Evolutionary conservation across 2,113 vertebrate species (phyloP), one percentile per base, ranked within the genome.

Genomic region (Aegotheles bennettii): DNA sequence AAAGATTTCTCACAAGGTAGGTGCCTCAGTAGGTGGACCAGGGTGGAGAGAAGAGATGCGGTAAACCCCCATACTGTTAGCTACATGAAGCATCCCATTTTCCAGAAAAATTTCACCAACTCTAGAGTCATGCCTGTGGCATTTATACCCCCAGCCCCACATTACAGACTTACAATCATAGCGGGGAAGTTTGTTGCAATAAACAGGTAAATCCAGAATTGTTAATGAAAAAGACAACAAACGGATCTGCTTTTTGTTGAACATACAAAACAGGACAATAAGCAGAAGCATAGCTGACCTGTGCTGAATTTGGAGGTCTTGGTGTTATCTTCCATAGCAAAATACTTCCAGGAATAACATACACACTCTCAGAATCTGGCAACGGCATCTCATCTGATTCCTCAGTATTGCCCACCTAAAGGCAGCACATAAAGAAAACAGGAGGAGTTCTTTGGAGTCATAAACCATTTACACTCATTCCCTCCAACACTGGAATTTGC

Each of bases 291-390:
- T 4, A 63, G 20, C 97, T 96, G 65, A 99, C 99, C 99, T 99
- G 98, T 45, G 98, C 96, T 6, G 99, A 99, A 92, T 99, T 99
- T 16, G 98, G 97, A n/a, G 99, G 99, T 80, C 99, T 98, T 10
- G 99, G 99, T 21, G 98, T 98, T 97, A 99, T 99, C 94, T 98
- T 99, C 99, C 99, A 99, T 35, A 99, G 97, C 87, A 99, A 98
- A 83, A 98, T 97, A 50, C 99, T 99, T 67, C 99, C 99, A 9
- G 99, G 99, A 95, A 99, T 99, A 73, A 99, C 98, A 53, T 98
- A 98, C 17, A 99, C 99, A 1, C 99, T 99, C 93, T 99, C 99
- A 1, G 98, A 98, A n/a, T 99, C 99, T 31, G 99, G 98, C 95
- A 98, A 82, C 0, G 99, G 99, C 98, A 99, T 98, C 83, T 99